Evolutionary conservation across 2,113 vertebrate genomes (phyloP).

Genomic region (Piprites chloris): DNA sequence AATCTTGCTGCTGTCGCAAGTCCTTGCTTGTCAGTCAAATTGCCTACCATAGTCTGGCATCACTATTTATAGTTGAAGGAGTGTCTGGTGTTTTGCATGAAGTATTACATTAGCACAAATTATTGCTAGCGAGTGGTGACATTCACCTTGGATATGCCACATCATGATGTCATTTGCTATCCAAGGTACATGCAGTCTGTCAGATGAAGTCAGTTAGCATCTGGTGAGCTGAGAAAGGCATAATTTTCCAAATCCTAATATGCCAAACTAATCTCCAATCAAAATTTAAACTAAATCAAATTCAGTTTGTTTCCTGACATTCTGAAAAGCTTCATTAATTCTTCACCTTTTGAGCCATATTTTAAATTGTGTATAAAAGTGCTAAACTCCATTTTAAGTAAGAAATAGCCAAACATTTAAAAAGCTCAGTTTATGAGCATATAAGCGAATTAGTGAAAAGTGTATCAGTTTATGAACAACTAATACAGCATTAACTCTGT

Average conservation of each 20-base stretch:
- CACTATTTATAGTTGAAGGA: constrained; percentile 45
- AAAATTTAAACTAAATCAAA: neutral
- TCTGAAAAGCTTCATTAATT: neutral
- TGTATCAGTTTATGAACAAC: neutral
- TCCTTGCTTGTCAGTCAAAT: constrained; percentile 27
- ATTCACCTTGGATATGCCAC: constrained; percentile 35
- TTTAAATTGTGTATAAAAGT: neutral
- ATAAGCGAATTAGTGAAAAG: neutral
- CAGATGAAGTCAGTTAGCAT: neutral
- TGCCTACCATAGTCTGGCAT: neutral
- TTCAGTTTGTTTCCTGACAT: neutral
- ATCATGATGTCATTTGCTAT: constrained; percentile 40
- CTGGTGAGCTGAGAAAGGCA: neutral
- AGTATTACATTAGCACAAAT: constrained; percentile 47
- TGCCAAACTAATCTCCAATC: neutral
- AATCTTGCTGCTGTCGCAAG: neutral
- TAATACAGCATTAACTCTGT: neutral
- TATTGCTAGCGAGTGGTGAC: constrained; percentile 38
- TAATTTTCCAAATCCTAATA: neutral
- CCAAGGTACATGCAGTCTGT: constrained; percentile 6
- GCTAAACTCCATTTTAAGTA: neutral
- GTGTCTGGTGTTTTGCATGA: constrained; percentile 46
- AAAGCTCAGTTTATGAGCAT: neutral
- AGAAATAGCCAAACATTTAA: neutral
- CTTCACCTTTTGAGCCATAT: neutral